Percentiles rank a stretch among this genome's conserved stretches.
These are phyloP conservation scores for Xestia ashworthii DNA, from an alignment of 2,888 invertebrate species.

Conservation along the genomic window DNA sequence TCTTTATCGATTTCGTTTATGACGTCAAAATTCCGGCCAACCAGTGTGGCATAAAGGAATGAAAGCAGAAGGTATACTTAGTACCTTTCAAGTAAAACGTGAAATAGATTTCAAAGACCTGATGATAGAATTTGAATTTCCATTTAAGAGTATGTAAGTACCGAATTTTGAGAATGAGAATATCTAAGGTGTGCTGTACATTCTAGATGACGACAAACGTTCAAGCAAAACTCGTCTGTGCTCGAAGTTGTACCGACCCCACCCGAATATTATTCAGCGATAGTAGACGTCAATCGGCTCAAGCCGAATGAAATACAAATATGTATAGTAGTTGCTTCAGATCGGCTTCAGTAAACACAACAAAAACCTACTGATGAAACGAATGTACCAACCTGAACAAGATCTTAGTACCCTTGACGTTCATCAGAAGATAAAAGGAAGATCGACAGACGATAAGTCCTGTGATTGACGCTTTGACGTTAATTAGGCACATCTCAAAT, in stretches of 20 bases:
- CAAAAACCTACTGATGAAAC: neutral
- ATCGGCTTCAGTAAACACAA: neutral
- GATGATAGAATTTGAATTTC: conserved; percentile 3
- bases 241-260: neutral
- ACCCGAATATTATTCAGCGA: neutral
- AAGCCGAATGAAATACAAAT: neutral
- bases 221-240: neutral
- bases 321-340: neutral
- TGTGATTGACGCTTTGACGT: conserved; percentile 31
- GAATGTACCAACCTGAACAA: neutral
- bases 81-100: neutral
- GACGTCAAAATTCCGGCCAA: neutral
- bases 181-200: neutral
- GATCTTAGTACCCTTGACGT: neutral
- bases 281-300: neutral
- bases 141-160: too few species aligned
- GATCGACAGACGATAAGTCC: conserved; percentile 10
- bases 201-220: neutral
- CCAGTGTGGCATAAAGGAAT: neutral
- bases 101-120: neutral
- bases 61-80: neutral
- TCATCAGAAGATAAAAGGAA: conserved; percentile 8
- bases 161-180: neutral
- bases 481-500: conserved; percentile 39
- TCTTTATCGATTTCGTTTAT: neutral